Conservation (phyloP, 2,888 invertebrate genomes). For the Heteropelma amictum region DNA sequence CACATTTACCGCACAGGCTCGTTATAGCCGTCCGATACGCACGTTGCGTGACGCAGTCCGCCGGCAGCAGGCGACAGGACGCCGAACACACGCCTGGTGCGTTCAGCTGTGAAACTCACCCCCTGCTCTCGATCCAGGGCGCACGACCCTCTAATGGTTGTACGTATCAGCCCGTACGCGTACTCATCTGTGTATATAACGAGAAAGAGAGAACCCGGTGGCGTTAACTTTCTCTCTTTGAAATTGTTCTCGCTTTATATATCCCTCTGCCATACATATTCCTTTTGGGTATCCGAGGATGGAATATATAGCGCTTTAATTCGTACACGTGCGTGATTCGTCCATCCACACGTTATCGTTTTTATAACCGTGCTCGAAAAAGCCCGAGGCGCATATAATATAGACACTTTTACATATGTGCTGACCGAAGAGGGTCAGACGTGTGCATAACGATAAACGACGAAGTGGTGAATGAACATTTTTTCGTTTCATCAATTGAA, state of each 20-base stretch:
- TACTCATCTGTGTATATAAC: slow-evolving; percentile 1
- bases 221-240: slow-evolving; percentile 40
- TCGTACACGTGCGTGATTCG: slow-evolving; percentile 46
- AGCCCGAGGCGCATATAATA: slow-evolving; percentile 13
- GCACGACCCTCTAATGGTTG: slow-evolving; percentile 48
- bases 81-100: slow-evolving; percentile 66
- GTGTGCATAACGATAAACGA: slow-evolving; percentile 6
- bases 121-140: slow-evolving; percentile 15
- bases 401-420: slow-evolving; percentile 7
- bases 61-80: slow-evolving; percentile 67
- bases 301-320: slow-evolving; percentile 51
- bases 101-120: slow-evolving; percentile 66
- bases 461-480: slow-evolving; percentile 21
- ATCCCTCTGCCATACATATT: slow-evolving; percentile 17
- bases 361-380: slow-evolving; percentile 46
- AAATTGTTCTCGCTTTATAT: slow-evolving; percentile 40
- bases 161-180: neutral
- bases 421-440: neutral
- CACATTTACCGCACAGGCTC: slow-evolving; percentile 62
- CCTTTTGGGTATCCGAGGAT: slow-evolving; percentile 31
- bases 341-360: slow-evolving; percentile 53
- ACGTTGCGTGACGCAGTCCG: slow-evolving; percentile 67
- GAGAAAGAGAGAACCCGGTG: neutral
- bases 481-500: neutral
- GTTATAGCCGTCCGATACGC: slow-evolving; percentile 64